Evolutionary conservation across 2,113 vertebrate genomes (phyloP).

Genomic region (Anser brachyrhynchus): DNA sequence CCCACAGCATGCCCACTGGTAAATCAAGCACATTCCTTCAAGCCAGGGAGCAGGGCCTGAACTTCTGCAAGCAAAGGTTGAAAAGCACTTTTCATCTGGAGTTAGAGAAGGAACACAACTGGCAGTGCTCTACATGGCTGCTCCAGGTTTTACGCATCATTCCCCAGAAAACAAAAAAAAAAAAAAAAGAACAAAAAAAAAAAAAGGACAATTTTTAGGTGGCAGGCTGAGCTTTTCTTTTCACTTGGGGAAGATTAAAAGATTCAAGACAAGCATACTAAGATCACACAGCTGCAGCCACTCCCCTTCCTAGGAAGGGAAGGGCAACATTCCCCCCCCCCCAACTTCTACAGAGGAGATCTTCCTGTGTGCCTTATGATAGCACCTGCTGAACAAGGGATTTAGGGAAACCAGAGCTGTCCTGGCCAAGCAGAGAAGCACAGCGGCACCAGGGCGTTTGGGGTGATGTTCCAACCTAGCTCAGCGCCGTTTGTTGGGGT

Average conservation of each 20-base stretch:
- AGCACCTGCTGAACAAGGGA: background rate
- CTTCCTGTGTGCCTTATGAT: background rate
- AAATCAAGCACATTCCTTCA: background rate
- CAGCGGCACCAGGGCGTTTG: background rate
- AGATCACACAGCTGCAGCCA: background rate
- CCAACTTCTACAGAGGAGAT: background rate
- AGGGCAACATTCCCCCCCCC: fast-evolving
- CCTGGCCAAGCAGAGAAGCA: background rate
- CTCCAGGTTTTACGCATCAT: background rate
- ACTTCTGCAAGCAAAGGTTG: background rate
- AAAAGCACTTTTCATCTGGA: background rate
- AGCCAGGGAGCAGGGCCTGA: background rate
- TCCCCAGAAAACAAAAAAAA: background rate
- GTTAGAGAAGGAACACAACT: background rate
- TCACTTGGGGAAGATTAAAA: background rate
- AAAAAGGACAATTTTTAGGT: background rate
- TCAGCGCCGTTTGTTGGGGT: background rate
- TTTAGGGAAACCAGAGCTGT: background rate
- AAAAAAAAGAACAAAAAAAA: constrained; percentile 15
- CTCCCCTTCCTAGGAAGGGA: background rate
- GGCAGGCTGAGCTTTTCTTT: background rate
- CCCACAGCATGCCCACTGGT: background rate
- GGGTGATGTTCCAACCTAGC: background rate
- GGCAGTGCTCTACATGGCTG: background rate
- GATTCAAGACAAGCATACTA: background rate